Evolutionary conservation across 2,888 invertebrate species (phyloP), one percentile per base, ranked within the genome.

Genomic region (Cataglyphis altisquamis): DNA sequence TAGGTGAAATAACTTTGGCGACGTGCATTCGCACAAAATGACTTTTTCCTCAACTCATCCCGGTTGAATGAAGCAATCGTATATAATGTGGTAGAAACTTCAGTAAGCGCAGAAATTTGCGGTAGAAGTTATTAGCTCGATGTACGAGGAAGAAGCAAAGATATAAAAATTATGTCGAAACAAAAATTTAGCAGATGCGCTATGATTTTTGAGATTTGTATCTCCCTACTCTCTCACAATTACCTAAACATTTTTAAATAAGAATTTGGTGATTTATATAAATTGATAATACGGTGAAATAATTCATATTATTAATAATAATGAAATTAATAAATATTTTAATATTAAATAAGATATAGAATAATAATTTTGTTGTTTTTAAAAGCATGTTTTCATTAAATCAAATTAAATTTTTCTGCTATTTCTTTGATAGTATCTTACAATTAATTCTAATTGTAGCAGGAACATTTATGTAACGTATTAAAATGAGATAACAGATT

Each of bases 41-140:
- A 63, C n/a, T 45, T 62, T 62, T 52, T 52, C 10, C 39, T 36
- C 10, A 3, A 10, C 2, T 48, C 9, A n/a, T 9, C 9, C 15
- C 1, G n/a, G n/a, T 48, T 21, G 36, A 1, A 25, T 75, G 73
- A 73, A 60, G 73, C 41, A 73, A 73, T 41, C 39, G 8, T 60
- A 39, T 18, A 10, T 57, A 72, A 57, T 57, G 25, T 18, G 57
- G 39, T 57, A 39, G 39, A 57, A 57, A 73, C 8, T 4, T 39
- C 1, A n/a, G 25, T 41, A 41, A n/a, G 2, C 1, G n/a, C n/a
- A 52, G 41, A 60, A 73, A 41, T 60, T 73, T 60, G 41, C 29
- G 60, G 8, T 62, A 62, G 9, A 25, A 60, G n/a, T 57, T 39
- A 39, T 18, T n/a, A 41, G 15, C 39, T 60, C 10, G n/a, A 41